Evolutionary conservation across 2,113 vertebrate species (phyloP).

Genomic region (Brachionichthys hirsutus): DNA sequence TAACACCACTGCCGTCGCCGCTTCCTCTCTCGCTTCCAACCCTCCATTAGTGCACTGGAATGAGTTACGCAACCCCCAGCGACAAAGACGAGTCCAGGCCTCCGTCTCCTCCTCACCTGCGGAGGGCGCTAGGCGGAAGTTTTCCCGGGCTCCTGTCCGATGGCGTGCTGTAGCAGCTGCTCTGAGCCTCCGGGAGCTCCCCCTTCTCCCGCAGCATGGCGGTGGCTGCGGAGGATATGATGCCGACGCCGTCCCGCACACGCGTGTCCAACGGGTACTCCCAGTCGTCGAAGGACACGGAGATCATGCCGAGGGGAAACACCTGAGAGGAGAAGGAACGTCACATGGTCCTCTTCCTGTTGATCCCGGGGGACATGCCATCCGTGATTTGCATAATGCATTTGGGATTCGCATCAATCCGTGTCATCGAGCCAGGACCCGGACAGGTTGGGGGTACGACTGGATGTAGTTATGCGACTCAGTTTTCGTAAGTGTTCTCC

Average conservation of each 20-base stretch:
- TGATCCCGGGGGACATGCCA: too few relatives aligned
- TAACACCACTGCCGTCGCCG: constrained; percentile 43
- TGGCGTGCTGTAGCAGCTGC: constrained; percentile 88
- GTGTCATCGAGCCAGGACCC: too few relatives aligned
- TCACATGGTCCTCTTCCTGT: too few relatives aligned
- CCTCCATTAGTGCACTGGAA: constrained; percentile 50
- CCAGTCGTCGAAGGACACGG: constrained; percentile 94
- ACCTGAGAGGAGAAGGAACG: constrained; percentile 55
- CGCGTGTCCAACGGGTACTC: constrained; percentile 91
- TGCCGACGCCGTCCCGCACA: constrained; percentile 89
- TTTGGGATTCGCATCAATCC: too few relatives aligned
- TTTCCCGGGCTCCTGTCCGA: constrained; percentile 82
- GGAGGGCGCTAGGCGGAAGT: constrained; percentile 84
- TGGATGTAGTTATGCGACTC: too few relatives aligned
- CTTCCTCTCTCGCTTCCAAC: constrained; percentile 20
- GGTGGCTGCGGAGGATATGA: constrained; percentile 88
- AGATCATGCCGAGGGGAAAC: constrained; percentile 94
- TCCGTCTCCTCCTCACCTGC: constrained; percentile 83
- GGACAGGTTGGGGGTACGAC: too few relatives aligned
- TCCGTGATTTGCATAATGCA: too few relatives aligned
- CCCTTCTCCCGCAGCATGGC: constrained; percentile 91
- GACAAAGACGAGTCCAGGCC: constrained; percentile 53
- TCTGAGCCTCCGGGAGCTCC: constrained; percentile 89
- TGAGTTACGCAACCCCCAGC: constrained; percentile 46
- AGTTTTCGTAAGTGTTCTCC: too few relatives aligned